Conservation (phyloP, 2,888 invertebrate genomes). For the Hedychridium roseum region DNA sequence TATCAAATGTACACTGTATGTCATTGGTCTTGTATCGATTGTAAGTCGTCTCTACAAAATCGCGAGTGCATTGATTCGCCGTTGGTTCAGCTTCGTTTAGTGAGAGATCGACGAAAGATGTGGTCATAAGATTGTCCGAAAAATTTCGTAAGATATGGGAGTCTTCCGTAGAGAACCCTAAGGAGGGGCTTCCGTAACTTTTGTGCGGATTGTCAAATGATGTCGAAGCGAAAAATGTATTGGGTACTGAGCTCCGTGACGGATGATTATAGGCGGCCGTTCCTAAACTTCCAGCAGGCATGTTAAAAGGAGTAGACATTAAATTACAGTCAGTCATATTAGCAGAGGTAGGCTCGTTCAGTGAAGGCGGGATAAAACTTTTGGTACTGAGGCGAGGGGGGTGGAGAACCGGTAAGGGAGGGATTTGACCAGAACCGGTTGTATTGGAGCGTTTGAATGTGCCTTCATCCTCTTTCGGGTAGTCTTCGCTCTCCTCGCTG, state of each 20-base stretch:
- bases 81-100: conserved; percentile 24
- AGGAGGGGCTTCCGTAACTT: conserved; percentile 11
- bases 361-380: conserved; percentile 38
- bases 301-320: conserved; percentile 51
- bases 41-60: conserved; percentile 9
- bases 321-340: conserved; percentile 42
- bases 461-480: conserved; percentile 43
- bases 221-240: conserved; percentile 32
- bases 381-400: conserved; percentile 36
- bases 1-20: conserved; percentile 23
- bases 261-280: conserved; percentile 32
- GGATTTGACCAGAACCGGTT: conserved; percentile 62
- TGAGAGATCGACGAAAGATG: conserved; percentile 39
- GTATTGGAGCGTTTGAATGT: conserved; percentile 58
- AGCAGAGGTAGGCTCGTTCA: conserved; percentile 28
- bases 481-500: conserved; percentile 57
- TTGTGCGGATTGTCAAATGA: conserved; percentile 36
- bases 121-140: conserved; percentile 39
- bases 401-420: conserved; percentile 50
- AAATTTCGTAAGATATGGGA: conserved; percentile 27
- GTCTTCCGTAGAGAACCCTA: conserved; percentile 20
- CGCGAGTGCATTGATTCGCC: conserved; percentile 11
- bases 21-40: conserved; percentile 21
- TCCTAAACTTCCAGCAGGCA: conserved; percentile 22
- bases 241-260: conserved; percentile 27